Conservation (phyloP, 2,113 vertebrate genomes). For the Hippocampus comes region DNA sequence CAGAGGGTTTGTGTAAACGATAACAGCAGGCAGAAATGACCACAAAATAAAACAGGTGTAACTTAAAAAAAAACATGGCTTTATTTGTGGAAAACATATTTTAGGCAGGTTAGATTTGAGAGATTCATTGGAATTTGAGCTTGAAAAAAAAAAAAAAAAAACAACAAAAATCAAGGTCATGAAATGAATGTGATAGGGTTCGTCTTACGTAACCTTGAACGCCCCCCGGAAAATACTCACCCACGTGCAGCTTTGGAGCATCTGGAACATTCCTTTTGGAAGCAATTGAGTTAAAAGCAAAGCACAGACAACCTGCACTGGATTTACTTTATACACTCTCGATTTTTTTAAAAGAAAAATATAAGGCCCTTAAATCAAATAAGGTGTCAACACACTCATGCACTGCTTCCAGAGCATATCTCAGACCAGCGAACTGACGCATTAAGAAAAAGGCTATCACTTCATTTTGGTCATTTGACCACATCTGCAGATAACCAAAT, state of each 20-base stretch:
- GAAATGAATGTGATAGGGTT: neutral
- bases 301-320: slow-evolving; percentile 53
- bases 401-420: neutral
- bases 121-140: too few species aligned
- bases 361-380: slow-evolving; percentile 36
- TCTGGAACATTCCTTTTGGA: slow-evolving; percentile 60
- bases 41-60: too few species aligned
- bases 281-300: slow-evolving; percentile 62
- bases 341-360: slow-evolving; percentile 14
- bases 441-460: neutral
- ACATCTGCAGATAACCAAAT: neutral
- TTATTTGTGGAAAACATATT: neutral
- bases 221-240: slow-evolving; percentile 66
- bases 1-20: too few species aligned
- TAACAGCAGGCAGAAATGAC: too few species aligned
- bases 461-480: neutral
- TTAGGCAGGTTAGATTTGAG: neutral
- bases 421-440: slow-evolving; percentile 2
- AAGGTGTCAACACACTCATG: slow-evolving; percentile 4
- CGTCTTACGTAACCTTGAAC: slow-evolving; percentile 16
- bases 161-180: neutral
- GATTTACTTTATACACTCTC: slow-evolving; percentile 29
- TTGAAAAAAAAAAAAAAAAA: neutral
- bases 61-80: neutral
- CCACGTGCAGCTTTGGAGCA: slow-evolving; percentile 50